A percentile compares a stretch with the other conserved stretches of the same genome.
phyloP scores from a whole-genome alignment of 2,888 invertebrate genomes.

The Drosophila mulleri region DNA sequence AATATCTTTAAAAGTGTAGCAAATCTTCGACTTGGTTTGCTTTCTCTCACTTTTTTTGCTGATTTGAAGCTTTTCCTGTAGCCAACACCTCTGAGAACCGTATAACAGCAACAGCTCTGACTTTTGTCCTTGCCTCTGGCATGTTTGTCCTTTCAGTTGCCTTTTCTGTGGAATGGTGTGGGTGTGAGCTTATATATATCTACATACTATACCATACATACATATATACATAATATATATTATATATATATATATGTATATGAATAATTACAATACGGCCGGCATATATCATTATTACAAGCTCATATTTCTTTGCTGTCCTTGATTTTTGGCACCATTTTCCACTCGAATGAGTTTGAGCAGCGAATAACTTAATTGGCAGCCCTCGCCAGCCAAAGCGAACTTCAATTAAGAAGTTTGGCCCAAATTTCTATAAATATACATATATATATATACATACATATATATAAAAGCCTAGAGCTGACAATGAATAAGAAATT shows the following conservation, averaged over 20 bases:
- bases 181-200: background rate
- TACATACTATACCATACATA: constrained; percentile 13
- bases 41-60: constrained; percentile 61
- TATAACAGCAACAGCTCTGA: constrained; percentile 49
- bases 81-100: constrained; percentile 72
- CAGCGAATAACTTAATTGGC: background rate
- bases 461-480: background rate
- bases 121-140: constrained; percentile 75
- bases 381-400: constrained; percentile 10
- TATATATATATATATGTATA: constrained; percentile 16
- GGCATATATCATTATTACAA: background rate
- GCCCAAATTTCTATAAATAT: background rate
- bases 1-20: background rate
- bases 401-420: constrained; percentile 27
- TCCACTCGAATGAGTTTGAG: too few relatives aligned
- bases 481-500: constrained; percentile 15
- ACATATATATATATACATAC: background rate
- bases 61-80: constrained; percentile 76
- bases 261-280: constrained; percentile 21
- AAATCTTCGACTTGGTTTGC: background rate
- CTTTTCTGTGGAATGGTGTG: constrained; percentile 5
- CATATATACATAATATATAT: constrained; percentile 4
- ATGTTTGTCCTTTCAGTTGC: constrained; percentile 67
- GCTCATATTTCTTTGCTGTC: background rate
- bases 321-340: background rate